Evolutionary conservation across 92 coral and sea anemone genomes (phyloP).

Genomic region (Phenganax stokvisi): DNA sequence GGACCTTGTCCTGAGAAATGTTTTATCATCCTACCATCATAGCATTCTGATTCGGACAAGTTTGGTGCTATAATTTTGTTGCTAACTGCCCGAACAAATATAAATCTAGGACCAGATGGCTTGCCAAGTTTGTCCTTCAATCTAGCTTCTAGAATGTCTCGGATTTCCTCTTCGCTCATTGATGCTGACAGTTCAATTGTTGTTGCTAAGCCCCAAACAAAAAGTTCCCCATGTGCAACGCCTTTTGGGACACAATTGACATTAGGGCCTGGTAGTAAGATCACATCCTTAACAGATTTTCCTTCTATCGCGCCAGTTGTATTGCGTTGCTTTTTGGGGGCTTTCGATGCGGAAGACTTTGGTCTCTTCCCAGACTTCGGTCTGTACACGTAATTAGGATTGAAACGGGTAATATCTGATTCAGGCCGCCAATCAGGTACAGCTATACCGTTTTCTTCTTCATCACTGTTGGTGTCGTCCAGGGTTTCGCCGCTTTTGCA

Average conservation of each 20-base stretch:
- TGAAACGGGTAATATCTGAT: neutral
- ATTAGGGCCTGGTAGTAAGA: conserved; percentile 15
- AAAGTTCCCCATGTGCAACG: conserved; percentile 15
- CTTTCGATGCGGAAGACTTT: neutral
- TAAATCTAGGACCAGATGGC: neutral
- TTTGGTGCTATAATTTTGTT: conserved; percentile 20
- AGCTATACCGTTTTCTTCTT: no score
- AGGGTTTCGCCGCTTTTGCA: no score
- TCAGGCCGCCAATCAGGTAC: neutral
- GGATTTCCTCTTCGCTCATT: conserved; percentile 25
- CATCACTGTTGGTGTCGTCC: no score
- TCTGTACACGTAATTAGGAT: conserved; percentile 4
- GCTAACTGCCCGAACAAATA: conserved; percentile 20
- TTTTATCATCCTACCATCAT: conserved; percentile 31
- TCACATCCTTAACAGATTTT: conserved; percentile 28
- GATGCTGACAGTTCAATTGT: conserved; percentile 19
- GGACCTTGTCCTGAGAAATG: conserved; percentile 38
- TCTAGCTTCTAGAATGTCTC: conserved; percentile 8
- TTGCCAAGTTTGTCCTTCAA: conserved; percentile 10
- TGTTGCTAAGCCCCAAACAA: conserved; percentile 25
- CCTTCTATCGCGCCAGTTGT: conserved; percentile 6
- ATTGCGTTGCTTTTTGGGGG: neutral
- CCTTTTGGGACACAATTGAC: conserved; percentile 25
- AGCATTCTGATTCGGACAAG: conserved; percentile 12
- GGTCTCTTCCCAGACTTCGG: conserved; percentile 7